Percentiles rank a stretch among this genome's conserved stretches.
Conservation (phyloP, 1,140 invertebrate species). For the Leptoteleia sp. region DNA sequence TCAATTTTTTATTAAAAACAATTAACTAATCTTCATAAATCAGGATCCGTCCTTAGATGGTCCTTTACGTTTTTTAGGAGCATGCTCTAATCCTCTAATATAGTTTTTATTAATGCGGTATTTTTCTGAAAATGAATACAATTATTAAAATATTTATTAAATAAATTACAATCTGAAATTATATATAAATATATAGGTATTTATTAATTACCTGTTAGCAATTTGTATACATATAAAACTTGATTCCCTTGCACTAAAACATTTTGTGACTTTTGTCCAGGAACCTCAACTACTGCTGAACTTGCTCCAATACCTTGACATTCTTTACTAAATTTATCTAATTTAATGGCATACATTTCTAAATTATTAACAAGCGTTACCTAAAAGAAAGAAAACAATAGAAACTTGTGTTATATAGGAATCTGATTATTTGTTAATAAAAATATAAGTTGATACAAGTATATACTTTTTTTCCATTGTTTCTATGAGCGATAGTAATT, state of each 20-base stretch:
- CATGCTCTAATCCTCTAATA: constrained; percentile 85
- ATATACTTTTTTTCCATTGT: constrained; percentile 94
- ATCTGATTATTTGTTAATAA: no score
- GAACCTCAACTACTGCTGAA: constrained; percentile 88
- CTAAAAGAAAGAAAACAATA: constrained; percentile 76
- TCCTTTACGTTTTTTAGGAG: constrained; percentile 84
- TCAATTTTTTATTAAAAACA: no score
- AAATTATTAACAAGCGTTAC: constrained; percentile 94
- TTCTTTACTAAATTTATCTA: constrained; percentile 89
- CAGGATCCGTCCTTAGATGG: no score
- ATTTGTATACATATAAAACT: constrained; percentile 88
- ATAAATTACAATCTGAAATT: no score
- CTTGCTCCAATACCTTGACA: constrained; percentile 94
- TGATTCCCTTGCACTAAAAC: constrained; percentile 96
- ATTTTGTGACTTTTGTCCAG: constrained; percentile 88
- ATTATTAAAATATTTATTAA: no score
- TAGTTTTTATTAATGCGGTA: constrained; percentile 86
- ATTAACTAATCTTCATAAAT: no score
- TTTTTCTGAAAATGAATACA: constrained; percentile 79
- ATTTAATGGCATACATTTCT: constrained; percentile 90
- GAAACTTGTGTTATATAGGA: no score
- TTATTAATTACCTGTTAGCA: constrained; percentile 83
- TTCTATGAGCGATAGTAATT: constrained; percentile 88
- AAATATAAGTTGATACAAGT: no score
- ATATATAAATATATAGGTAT: no score